A percentile compares a stretch with the other conserved stretches of the same genome.
Conservation (phyloP, 1,140 invertebrate species). For the Cheumatopsyche charites region DNA sequence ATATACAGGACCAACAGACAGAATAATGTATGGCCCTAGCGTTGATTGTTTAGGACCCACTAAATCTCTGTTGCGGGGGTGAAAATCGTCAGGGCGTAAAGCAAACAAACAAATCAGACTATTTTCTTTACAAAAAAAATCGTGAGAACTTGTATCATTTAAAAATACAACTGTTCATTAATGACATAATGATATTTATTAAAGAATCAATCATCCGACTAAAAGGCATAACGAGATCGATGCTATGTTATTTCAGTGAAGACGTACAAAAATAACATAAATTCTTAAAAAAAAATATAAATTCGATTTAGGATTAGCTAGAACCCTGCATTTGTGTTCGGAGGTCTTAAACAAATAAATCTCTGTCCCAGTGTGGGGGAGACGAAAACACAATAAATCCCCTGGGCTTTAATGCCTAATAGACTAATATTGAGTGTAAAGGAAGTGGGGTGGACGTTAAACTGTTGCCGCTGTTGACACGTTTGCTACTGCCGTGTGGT, state of each 20-base stretch:
- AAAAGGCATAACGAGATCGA: no score
- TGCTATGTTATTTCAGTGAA: not conserved
- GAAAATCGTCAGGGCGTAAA: not conserved
- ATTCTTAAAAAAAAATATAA: not conserved
- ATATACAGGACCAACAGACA: slow-evolving; percentile 40
- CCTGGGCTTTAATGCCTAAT: slow-evolving; percentile 42
- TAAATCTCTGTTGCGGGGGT: slow-evolving; percentile 33
- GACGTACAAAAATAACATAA: not conserved
- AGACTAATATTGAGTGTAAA: slow-evolving; percentile 48
- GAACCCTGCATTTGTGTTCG: slow-evolving; percentile 5
- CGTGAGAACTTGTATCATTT: not conserved
- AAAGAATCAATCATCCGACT: no score
- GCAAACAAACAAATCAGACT: no score
- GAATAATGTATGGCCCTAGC: slow-evolving; percentile 39
- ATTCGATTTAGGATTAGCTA: not conserved
- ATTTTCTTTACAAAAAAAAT: not conserved
- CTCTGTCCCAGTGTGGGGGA: slow-evolving; percentile 13
- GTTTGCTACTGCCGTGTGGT: slow-evolving; percentile 45
- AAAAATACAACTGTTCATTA: not conserved
- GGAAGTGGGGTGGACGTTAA: slow-evolving; percentile 44
- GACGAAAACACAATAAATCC: slow-evolving; percentile 36
- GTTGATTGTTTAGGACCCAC: slow-evolving; percentile 39
- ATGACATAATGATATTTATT: no score
- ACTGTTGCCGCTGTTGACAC: slow-evolving; percentile 44
- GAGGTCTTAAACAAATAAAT: slow-evolving; percentile 35